Conservation (phyloP, 2,888 invertebrate species). For the Hemicrepidius hirtus region DNA sequence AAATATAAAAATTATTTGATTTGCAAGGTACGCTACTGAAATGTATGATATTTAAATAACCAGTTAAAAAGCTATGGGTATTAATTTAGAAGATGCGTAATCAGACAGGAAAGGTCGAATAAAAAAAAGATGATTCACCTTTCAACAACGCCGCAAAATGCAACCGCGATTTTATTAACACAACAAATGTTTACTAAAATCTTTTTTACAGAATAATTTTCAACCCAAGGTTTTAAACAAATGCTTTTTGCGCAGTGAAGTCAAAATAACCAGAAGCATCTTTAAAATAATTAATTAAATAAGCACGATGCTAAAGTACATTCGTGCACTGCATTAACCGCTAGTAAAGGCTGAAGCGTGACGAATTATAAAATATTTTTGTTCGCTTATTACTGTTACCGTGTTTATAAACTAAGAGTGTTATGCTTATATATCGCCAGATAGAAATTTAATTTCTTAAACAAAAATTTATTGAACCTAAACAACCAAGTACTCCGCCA, state of each 20-base stretch:
- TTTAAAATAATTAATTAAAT: conserved; percentile 6
- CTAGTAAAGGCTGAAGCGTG: conserved; percentile 5
- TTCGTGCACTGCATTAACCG: conserved; percentile 11
- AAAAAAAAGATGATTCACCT: conserved; percentile 25
- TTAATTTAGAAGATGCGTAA: conserved; percentile 17
- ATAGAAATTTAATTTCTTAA: too few species aligned
- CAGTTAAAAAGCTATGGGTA: neutral
- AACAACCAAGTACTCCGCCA: too few species aligned
- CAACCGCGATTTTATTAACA: neutral
- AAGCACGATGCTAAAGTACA: neutral
- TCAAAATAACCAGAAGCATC: too few species aligned
- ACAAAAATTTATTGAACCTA: too few species aligned
- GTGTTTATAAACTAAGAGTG: conserved; percentile 1
- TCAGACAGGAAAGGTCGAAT: conserved; percentile 24
- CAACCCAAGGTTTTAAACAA: too few species aligned
- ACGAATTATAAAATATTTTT: conserved; percentile 10
- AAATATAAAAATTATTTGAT: too few species aligned
- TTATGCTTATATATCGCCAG: neutral
- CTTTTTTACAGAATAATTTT: too few species aligned
- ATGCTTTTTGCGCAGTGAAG: neutral
- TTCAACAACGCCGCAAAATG: conserved; percentile 10
- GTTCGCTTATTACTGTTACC: neutral
- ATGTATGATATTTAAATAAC: neutral
- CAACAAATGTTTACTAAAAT: too few species aligned
- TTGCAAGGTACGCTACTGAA: conserved; percentile 18